Base-by-base conservation (phyloP, 2,888 invertebrate genomes). In the Apamea anceps region DNA sequence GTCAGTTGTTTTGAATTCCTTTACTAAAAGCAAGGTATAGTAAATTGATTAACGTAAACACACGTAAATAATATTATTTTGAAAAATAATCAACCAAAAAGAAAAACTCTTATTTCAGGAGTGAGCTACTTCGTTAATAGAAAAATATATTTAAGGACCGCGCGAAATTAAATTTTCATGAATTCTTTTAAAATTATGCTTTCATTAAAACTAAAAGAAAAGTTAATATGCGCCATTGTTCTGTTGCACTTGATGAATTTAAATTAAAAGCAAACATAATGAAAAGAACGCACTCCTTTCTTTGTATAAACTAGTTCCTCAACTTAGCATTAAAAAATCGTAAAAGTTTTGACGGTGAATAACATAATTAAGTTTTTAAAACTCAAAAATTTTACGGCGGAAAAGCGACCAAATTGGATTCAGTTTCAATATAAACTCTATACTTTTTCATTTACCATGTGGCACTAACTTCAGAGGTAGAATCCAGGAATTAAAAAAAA, bases 251-350 rank as follows among this genome's bases (percentile, higher is more conserved):
- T 63, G 37, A 74, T 45, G 63, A 76, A 85, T 76, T 85, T 7
- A 72, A 85, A 84, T 86, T 74, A 74, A 84, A 86, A 67, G 37
- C 66, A 63, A 71, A 86, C n/a, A 37, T 68, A 65, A 77, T 67
- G 42, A 74, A 82, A 78, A 78, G 21, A 71, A 51, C 25, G 15
- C 63, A 42, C 25, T 71, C 10, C 4, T 82, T 77, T 73, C 70
- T 63, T 80, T 37, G 12, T 28, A 70, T 75, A 81, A 62, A 75
- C 85, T 72, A 65, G 21, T 81, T 72, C 37, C 57, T 67, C 37
- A 60, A 80, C 21, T 62, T 67, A 32, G 66, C 75, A 75, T 81
- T 45, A 18, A 72, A 81, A 66, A 42, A 66, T n/a, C 28, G 28
- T 54, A 5, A 65, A 66, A 51, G 51, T 45, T 84, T 57, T 28